phyloP scores from a whole-genome alignment of 2,888 invertebrate species.

The Phorcus lineatus region DNA sequence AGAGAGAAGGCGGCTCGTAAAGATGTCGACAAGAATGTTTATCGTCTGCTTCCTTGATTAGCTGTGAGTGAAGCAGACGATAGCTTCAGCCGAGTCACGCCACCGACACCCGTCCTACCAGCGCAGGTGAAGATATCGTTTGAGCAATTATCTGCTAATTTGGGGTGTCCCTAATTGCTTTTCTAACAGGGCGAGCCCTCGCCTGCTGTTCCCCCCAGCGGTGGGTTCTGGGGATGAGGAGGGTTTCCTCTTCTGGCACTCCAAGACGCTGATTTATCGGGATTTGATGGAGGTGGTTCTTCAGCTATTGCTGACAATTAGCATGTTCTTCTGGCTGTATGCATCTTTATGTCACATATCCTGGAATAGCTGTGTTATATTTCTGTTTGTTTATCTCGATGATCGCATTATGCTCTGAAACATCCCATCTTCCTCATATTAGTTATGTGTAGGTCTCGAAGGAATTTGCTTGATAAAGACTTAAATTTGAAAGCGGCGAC shows the following conservation, averaged over 20 bases:
- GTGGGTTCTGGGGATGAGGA: background rate
- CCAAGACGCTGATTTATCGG: background rate
- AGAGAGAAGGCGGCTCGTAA: background rate
- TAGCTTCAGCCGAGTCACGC: background rate
- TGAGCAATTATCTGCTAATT: constrained; percentile 11
- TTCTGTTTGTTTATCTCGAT: no score
- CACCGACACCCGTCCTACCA: background rate
- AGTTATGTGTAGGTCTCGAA: no score
- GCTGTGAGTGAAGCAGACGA: background rate
- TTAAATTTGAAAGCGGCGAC: no score
- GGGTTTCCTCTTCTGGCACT: background rate
- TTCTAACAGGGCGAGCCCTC: background rate
- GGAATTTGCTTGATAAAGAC: no score
- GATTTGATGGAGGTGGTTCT: background rate
- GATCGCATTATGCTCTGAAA: no score
- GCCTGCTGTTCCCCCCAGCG: background rate
- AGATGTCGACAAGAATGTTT: constrained; percentile 1
- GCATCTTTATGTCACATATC: no score
- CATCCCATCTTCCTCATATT: no score
- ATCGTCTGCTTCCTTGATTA: constrained; percentile 18
- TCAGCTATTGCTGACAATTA: background rate
- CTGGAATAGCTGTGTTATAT: no score
- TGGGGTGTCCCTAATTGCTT: constrained; percentile 19
- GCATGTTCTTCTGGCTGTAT: no score
- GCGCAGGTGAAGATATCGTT: constrained; percentile 13